A percentile compares a stretch with the other conserved stretches of the same genome.
phyloP scores from a whole-genome alignment of 2,113 vertebrate species.

The Mixornis gularis region DNA sequence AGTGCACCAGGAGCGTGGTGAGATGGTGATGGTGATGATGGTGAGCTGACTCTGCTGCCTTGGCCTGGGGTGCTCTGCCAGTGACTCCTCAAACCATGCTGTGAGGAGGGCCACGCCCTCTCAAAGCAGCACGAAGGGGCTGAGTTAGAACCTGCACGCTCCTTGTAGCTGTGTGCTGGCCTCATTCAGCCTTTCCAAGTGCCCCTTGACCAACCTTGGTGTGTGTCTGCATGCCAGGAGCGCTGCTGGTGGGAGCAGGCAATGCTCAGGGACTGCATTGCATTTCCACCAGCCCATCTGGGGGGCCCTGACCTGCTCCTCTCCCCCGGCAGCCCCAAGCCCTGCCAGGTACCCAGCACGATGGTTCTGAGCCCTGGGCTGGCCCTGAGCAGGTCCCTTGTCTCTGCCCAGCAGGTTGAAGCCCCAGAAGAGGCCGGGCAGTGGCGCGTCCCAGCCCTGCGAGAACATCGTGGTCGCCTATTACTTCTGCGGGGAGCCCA shows the following conservation, averaged over 20 bases:
- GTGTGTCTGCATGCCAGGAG: rapidly evolving
- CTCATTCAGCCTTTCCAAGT: not conserved
- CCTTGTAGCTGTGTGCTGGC: not conserved
- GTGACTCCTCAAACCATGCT: not conserved
- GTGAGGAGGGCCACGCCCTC: not conserved
- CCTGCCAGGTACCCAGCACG: not conserved
- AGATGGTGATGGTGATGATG: not conserved
- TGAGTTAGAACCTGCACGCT: not conserved
- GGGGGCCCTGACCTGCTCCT: not conserved
- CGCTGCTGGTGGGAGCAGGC: not conserved
- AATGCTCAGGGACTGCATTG: rapidly evolving
- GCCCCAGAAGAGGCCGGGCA: slow-evolving; percentile 75
- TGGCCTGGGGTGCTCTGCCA: not conserved
- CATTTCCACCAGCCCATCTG: not conserved
- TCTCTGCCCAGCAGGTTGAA: slow-evolving; percentile 73
- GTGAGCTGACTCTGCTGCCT: not conserved
- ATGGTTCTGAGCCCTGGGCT: not conserved
- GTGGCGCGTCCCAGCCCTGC: slow-evolving; percentile 51
- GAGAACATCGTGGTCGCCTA: slow-evolving; percentile 94
- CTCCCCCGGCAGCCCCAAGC: rapidly evolving
- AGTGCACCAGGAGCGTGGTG: not conserved
- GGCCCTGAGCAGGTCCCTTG: not conserved
- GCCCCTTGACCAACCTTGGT: rapidly evolving
- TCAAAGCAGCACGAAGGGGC: not conserved
- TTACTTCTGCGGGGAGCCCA: slow-evolving; percentile 94